A percentile compares a stretch with the other conserved stretches of the same genome.
Conservation (phyloP, 2,797 vertebrate genomes). For the Eurystomus glaucurus region DNA sequence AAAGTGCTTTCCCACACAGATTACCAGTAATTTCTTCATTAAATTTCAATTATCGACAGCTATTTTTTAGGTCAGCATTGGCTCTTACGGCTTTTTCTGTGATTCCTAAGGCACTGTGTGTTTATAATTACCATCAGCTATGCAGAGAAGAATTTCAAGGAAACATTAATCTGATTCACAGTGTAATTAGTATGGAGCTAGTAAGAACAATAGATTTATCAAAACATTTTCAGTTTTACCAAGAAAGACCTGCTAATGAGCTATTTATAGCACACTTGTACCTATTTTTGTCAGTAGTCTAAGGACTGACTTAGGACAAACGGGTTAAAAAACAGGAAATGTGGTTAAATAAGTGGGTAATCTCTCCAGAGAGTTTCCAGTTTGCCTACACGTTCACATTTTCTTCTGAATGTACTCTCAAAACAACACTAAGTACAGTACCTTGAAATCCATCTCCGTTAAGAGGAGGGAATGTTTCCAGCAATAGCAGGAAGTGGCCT, state of each 20-base stretch:
- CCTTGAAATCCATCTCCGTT: constrained; percentile 74
- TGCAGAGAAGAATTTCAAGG: constrained; percentile 38
- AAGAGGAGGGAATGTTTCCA: constrained; percentile 74
- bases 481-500: constrained; percentile 79
- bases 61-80: not conserved
- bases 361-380: constrained; percentile 86
- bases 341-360: constrained; percentile 85
- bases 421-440: constrained; percentile 77
- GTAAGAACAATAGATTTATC: constrained; percentile 64
- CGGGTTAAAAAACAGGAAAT: constrained; percentile 88
- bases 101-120: not conserved
- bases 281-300: constrained; percentile 84
- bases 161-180: constrained; percentile 23
- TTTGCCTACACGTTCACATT: constrained; percentile 76
- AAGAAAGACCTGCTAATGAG: constrained; percentile 73
- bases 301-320: constrained; percentile 81
- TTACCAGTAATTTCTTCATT: constrained; percentile 9
- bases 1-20: not conserved
- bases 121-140: not conserved
- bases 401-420: constrained; percentile 75
- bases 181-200: constrained; percentile 49
- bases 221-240: constrained; percentile 80
- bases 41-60: not conserved
- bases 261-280: constrained; percentile 82
- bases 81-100: not conserved